Base-by-base conservation (phyloP, 2,113 vertebrate genomes). In the Stictonetta naevosa region DNA sequence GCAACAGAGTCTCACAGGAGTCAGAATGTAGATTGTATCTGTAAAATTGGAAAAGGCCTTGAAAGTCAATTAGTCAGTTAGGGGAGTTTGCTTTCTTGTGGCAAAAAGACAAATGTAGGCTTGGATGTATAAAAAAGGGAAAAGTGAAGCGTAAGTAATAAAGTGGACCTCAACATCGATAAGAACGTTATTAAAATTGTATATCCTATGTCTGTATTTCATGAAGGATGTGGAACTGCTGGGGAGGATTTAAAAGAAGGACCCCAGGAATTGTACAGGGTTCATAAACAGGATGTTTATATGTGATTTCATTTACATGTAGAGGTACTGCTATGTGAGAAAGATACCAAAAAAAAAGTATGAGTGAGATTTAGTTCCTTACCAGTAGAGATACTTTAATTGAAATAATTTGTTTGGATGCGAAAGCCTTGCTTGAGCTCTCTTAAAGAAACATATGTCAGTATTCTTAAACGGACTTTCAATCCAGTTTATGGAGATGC, bases 231-330 rank as follows among this genome's bases (percentile, higher is more conserved):
- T 66, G 68, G n/a, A 56, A 42, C 74, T 87, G 36, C 3, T 84
- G 64, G 31, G 22, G 21, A 67, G 56, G 44, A 55, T 67, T 62
- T 11, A 26, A 66, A 91, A 80, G 80, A 25, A 74, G 31, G 20
- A 6, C 23, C 36, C 1, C 11, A 15, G 90, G 36, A 63, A 8
- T 33, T 69, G n/a, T 29, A 28, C 28, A 8, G 4, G 48, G 8
- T 36, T 46, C 22, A 31, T 44, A 8, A 38, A 3, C 4, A 22
- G 40, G 4, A 19, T 7, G 48, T 55, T 29, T 48, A 38, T 28
- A 29, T 0, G 0, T 2, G 2, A 18, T 52, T 68, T 84, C 20
- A 0, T 40, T 67, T 38, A 29, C 4, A 0, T 4, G 5, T 2
- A 9, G 33, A 79, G 46, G 34, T 42, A 22, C 11, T 48, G 36